A percentile compares a stretch with the other conserved stretches of the same genome.
phyloP scores from a whole-genome alignment of 2,888 invertebrate genomes.

The Meiosimyza decipiens region DNA sequence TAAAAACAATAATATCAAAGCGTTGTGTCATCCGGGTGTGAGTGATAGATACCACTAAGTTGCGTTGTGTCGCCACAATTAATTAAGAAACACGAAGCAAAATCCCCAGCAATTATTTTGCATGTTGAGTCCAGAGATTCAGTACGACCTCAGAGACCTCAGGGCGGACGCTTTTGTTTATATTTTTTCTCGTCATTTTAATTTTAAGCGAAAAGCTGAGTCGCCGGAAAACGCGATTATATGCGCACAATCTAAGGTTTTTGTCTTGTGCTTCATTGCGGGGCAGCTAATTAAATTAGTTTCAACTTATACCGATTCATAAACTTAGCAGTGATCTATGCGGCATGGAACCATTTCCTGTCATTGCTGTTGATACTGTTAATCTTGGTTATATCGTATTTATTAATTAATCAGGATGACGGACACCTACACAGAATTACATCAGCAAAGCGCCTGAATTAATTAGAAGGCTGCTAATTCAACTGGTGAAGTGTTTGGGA shows the following conservation, averaged over 20 bases:
- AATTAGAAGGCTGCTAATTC: no score
- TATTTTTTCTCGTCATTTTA: neutral
- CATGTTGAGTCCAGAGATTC: slow-evolving; percentile 46
- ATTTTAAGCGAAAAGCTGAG: no score
- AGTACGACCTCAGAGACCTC: slow-evolving; percentile 17
- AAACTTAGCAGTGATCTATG: no score
- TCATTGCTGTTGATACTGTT: no score
- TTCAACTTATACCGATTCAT: no score
- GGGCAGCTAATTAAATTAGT: no score
- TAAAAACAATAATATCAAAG: no score
- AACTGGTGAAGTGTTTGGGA: no score
- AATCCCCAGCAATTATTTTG: slow-evolving; percentile 50
- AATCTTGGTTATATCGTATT: no score
- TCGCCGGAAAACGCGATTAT: neutral
- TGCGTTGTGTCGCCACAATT: slow-evolving; percentile 34
- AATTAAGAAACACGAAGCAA: slow-evolving; percentile 28
- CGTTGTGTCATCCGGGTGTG: slow-evolving; percentile 7
- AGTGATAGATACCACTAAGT: slow-evolving; percentile 36
- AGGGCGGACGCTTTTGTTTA: slow-evolving; percentile 18
- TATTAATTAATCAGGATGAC: no score
- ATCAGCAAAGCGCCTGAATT: neutral
- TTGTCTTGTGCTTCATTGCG: neutral
- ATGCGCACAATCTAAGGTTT: neutral
- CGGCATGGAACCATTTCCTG: no score
- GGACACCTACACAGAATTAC: no score